These are phyloP conservation scores for Drosophila watanabei DNA, from an alignment of 1,140 invertebrate species.

Conservation along the genomic window DNA sequence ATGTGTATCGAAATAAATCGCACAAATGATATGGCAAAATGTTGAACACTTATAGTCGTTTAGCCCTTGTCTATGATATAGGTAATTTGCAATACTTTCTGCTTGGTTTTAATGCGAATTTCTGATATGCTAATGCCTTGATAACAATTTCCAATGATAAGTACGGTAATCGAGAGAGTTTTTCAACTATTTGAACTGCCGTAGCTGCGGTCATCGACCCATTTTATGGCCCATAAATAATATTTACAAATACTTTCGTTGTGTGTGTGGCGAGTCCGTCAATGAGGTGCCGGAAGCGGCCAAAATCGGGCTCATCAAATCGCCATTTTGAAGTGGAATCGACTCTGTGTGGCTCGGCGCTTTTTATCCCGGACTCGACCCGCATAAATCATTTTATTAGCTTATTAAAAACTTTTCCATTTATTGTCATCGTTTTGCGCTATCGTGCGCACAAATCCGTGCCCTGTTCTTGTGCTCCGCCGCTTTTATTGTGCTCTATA, in stretches of 20 bases:
- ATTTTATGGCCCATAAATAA: slow-evolving; percentile 27
- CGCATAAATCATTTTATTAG: slow-evolving; percentile 85
- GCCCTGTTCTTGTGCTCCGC: slow-evolving; percentile 55
- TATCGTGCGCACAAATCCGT: slow-evolving; percentile 83
- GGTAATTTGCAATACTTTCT: slow-evolving; percentile 4
- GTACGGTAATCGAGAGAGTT: slow-evolving; percentile 18
- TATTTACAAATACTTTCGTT: slow-evolving; percentile 57
- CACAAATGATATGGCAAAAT: slow-evolving; percentile 59
- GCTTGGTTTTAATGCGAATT: slow-evolving; percentile 31
- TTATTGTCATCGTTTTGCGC: slow-evolving; percentile 85
- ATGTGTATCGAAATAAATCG: slow-evolving; percentile 32
- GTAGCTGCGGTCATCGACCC: slow-evolving; percentile 8
- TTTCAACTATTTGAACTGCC: slow-evolving; percentile 54
- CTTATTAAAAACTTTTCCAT: slow-evolving; percentile 85
- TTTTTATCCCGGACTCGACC: slow-evolving; percentile 56
- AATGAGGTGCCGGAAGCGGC: slow-evolving; percentile 34
- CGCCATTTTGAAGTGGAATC: slow-evolving; percentile 26
- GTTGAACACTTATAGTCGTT: slow-evolving; percentile 64
- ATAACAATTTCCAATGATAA: slow-evolving; percentile 68
- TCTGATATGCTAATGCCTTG: slow-evolving; percentile 76
- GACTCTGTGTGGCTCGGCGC: slow-evolving; percentile 16
- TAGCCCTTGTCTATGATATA: slow-evolving; percentile 54
- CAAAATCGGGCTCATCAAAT: slow-evolving; percentile 57
- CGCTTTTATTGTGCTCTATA: slow-evolving; percentile 70
- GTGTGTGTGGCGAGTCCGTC: slow-evolving; percentile 22